Conservation (phyloP, 2,888 invertebrate genomes). For the Tachina fera region DNA sequence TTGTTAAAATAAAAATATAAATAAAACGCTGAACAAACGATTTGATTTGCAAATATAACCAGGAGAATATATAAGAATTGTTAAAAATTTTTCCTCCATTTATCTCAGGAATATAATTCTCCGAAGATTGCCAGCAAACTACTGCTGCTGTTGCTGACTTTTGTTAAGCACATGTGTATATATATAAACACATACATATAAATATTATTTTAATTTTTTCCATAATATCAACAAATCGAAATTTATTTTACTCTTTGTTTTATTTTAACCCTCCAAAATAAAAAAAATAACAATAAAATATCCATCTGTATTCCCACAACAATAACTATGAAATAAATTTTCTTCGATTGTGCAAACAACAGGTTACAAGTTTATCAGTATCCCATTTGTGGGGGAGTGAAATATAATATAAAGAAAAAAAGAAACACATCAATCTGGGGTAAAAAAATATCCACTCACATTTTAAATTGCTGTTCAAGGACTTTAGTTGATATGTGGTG, state of each 20-base stretch:
- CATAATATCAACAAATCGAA: conserved; percentile 11
- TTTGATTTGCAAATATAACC: conserved; percentile 3
- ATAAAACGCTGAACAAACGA: neutral
- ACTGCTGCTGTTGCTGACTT: neutral
- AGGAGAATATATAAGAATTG: conserved; percentile 9
- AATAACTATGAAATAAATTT: conserved; percentile 49
- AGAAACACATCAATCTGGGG: conserved; percentile 10
- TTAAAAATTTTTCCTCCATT: neutral
- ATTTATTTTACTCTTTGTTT: conserved; percentile 27
- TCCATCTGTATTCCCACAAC: conserved; percentile 23
- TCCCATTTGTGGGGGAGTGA: neutral
- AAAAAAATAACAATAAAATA: neutral
- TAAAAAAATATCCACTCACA: neutral
- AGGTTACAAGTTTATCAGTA: conserved; percentile 28
- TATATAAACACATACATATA: neutral
- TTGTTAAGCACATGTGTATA: neutral
- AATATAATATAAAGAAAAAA: neutral
- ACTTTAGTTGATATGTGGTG: neutral
- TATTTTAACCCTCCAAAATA: neutral
- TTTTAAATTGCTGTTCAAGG: conserved; percentile 22
- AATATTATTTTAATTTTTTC: neutral
- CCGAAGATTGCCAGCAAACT: conserved; percentile 17
- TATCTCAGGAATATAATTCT: neutral
- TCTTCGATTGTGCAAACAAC: conserved; percentile 39
- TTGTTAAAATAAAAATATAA: neutral